A percentile compares a stretch with the other conserved stretches of the same genome.
phyloP scores from a whole-genome alignment of 2,888 invertebrate species.

The Eupithecia centaureata region DNA sequence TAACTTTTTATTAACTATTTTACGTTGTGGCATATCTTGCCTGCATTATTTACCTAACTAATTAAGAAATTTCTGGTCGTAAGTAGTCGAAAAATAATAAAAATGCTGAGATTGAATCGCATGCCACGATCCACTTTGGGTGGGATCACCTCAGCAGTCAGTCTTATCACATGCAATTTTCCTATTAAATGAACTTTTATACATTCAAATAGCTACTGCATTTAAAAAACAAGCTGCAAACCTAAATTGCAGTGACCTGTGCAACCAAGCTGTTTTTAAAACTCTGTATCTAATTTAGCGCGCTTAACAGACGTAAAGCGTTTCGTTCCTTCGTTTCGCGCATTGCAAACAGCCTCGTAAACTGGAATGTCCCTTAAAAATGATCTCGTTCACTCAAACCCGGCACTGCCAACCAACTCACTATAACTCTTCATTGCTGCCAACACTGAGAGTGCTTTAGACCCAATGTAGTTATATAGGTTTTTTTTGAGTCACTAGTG shows the following conservation, averaged over 20 bases:
- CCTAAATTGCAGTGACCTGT: neutral
- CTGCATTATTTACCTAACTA: too few relatives aligned
- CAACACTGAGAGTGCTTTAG: constrained; percentile 5
- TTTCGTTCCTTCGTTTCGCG: constrained; percentile 42
- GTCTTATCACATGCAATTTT: neutral
- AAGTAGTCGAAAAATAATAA: too few relatives aligned
- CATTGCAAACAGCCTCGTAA: constrained; percentile 39
- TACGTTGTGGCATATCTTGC: too few relatives aligned
- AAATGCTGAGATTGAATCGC: too few relatives aligned
- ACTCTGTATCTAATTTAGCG: constrained; percentile 29
- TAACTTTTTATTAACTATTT: too few relatives aligned
- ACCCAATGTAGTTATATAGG: too few relatives aligned
- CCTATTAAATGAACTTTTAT: neutral
- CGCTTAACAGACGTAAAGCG: constrained; percentile 40
- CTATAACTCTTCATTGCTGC: too few relatives aligned
- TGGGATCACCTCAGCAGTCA: neutral
- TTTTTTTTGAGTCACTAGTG: too few relatives aligned
- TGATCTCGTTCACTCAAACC: constrained; percentile 39
- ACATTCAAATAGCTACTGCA: neutral
- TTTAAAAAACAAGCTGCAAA: neutral
- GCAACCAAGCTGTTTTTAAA: neutral
- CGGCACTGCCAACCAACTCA: too few relatives aligned
- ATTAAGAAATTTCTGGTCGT: too few relatives aligned
- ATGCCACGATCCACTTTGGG: neutral
- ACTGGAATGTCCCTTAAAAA: constrained; percentile 40